These are phyloP conservation scores for Leguminivora glycinivorella DNA, from an alignment of 1,140 invertebrate genomes.

Conservation along the genomic window DNA sequence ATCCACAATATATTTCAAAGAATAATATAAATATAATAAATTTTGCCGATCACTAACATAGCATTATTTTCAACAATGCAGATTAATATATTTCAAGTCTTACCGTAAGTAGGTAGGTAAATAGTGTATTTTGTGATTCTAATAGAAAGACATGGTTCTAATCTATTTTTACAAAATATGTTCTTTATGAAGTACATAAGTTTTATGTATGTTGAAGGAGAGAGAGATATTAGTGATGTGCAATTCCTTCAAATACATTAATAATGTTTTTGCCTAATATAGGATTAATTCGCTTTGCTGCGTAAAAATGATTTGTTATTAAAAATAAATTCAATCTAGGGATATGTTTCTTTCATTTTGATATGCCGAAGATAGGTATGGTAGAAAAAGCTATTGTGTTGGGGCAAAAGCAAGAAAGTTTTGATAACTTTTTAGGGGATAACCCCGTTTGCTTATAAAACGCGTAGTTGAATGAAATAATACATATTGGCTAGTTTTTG, in stretches of 20 bases:
- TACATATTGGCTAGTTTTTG: too few relatives aligned
- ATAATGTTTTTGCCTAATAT: neutral
- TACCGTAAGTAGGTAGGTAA: constrained; percentile 44
- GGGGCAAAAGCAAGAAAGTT: too few relatives aligned
- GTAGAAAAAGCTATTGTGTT: neutral
- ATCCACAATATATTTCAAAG: constrained; percentile 78
- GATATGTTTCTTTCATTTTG: constrained; percentile 29
- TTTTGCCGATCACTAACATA: constrained; percentile 66
- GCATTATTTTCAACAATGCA: constrained; percentile 61
- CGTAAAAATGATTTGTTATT: constrained; percentile 43
- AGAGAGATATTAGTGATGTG: constrained; percentile 43
- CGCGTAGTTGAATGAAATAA: too few relatives aligned
- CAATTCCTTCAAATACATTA: constrained; percentile 40
- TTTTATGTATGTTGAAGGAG: neutral
- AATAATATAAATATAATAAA: constrained; percentile 78
- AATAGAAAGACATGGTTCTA: constrained; percentile 51
- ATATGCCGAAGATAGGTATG: constrained; percentile 7
- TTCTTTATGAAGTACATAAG: constrained; percentile 46
- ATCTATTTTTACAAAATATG: constrained; percentile 49
- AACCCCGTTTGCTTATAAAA: too few relatives aligned
- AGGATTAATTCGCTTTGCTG: constrained; percentile 16
- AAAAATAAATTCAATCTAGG: constrained; percentile 31
- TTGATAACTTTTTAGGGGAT: too few relatives aligned
- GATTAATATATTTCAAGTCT: constrained; percentile 56
- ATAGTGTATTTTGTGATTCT: constrained; percentile 45